Percentiles rank a stretch among this genome's conserved stretches.
Evolutionary conservation across 23 tunicate species (phyloP).

Genomic region (Trididemnum miniatum): DNA sequence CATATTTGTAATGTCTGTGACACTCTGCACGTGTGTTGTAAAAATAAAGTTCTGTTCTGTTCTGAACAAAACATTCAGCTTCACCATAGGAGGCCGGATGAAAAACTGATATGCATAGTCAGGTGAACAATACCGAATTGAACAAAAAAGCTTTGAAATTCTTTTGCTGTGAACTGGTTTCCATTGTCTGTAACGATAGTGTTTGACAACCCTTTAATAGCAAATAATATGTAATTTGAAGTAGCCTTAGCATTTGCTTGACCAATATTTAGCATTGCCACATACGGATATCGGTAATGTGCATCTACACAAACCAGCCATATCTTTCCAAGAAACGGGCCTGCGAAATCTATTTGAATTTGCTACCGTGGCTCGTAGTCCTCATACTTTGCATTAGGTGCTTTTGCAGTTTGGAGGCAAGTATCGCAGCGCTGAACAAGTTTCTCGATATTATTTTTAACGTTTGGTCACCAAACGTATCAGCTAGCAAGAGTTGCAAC

Average conservation of each 20-base stretch:
- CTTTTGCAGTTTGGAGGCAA: constrained; percentile 13
- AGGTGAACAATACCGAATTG: neutral
- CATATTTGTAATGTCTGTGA: no score
- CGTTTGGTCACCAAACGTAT: constrained; percentile 19
- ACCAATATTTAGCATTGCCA: constrained; percentile 19
- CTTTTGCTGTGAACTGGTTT: neutral
- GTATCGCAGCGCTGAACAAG: neutral
- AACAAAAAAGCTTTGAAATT: neutral
- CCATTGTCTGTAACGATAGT: constrained; percentile 25
- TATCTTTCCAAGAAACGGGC: constrained; percentile 35
- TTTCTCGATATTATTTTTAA: constrained; percentile 1
- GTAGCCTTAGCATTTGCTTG: neutral
- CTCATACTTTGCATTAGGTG: constrained; percentile 5
- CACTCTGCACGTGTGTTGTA: no score
- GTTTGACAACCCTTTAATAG: constrained; percentile 6
- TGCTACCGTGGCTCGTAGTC: constrained; percentile 2
- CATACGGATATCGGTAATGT: constrained; percentile 32
- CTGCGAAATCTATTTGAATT: constrained; percentile 26
- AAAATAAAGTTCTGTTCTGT: no score
- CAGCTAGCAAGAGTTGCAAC: constrained; percentile 21
- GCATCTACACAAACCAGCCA: constrained; percentile 39
- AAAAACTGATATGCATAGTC: neutral
- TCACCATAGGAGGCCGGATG: constrained; percentile 29
- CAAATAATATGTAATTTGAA: neutral
- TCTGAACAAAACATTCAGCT: constrained; percentile 19